These are phyloP conservation scores for Heliconius erato DNA, from an alignment of 2,888 invertebrate species.

Conservation along the genomic window DNA sequence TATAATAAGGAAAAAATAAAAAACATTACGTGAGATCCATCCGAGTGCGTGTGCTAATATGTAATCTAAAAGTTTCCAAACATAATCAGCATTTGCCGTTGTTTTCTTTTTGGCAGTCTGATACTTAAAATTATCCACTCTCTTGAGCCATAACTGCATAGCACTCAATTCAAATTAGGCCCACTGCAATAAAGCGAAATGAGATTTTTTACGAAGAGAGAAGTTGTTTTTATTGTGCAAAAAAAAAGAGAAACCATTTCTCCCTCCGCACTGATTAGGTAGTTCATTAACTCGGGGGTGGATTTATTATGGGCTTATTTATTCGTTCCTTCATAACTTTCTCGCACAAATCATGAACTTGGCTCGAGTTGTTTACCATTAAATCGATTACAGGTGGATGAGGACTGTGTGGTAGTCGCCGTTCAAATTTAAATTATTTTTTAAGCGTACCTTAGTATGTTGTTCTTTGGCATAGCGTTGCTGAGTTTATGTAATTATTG, in stretches of 20 bases:
- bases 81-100: slow-evolving; percentile 39
- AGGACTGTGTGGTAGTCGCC: background rate
- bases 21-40: background rate
- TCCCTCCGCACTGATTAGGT: slow-evolving; percentile 73
- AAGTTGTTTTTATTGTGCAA: slow-evolving; percentile 82
- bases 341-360: slow-evolving; percentile 53
- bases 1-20: background rate
- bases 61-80: slow-evolving; percentile 32
- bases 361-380: slow-evolving; percentile 41
- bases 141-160: slow-evolving; percentile 84
- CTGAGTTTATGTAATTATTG: background rate
- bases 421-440: slow-evolving; percentile 13
- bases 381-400: slow-evolving; percentile 52
- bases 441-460: background rate
- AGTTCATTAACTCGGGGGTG: slow-evolving; percentile 79
- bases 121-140: slow-evolving; percentile 83
- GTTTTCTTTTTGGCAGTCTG: slow-evolving; percentile 57
- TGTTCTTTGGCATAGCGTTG: background rate
- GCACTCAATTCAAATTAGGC: slow-evolving; percentile 85
- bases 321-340: slow-evolving; percentile 68
- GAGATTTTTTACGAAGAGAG: slow-evolving; percentile 82
- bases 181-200: slow-evolving; percentile 83
- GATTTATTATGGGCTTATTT: slow-evolving; percentile 82
- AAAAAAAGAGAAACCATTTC: slow-evolving; percentile 59
- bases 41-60: slow-evolving; percentile 3